Evolutionary conservation across 2,113 vertebrate genomes (phyloP).

Genomic region (Romanogobio albipinnatus): DNA sequence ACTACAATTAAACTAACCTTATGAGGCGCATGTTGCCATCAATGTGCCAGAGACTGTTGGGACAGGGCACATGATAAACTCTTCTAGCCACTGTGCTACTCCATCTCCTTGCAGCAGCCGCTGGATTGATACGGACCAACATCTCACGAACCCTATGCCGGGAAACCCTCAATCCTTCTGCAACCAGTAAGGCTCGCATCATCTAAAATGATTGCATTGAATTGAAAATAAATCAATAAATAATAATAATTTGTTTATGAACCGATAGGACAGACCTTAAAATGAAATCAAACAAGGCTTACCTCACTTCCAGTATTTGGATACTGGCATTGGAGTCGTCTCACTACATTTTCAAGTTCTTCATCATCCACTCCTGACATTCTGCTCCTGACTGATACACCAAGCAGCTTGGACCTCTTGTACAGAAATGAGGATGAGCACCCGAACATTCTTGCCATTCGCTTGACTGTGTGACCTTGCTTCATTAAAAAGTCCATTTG

Average conservation of each 20-base stretch:
- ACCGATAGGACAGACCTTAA: not conserved
- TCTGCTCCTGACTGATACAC: conserved; percentile 22
- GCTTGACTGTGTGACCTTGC: conserved; percentile 21
- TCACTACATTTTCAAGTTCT: not conserved
- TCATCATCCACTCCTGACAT: not conserved
- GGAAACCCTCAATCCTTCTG: no score
- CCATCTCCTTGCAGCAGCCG: no score
- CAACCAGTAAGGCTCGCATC: no score
- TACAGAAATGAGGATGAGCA: conserved; percentile 29
- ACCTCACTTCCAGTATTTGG: conserved; percentile 15
- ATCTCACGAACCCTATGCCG: no score
- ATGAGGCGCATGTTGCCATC: no score
- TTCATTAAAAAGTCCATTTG: conserved; percentile 28
- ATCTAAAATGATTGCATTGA: no score
- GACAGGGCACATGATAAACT: no score
- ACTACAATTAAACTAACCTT: no score
- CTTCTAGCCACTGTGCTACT: no score
- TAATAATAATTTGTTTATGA: not conserved
- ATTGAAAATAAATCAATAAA: no score
- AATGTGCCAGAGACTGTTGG: no score
- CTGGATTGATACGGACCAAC: no score
- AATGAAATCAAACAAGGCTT: not conserved
- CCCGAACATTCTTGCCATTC: not conserved
- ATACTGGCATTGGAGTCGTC: not conserved
- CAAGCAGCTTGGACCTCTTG: conserved; percentile 23